Evolutionary conservation across 2,888 invertebrate genomes (phyloP), one percentile per base, ranked within the genome.

Genomic region (Rhagophthalmus giganteus): DNA sequence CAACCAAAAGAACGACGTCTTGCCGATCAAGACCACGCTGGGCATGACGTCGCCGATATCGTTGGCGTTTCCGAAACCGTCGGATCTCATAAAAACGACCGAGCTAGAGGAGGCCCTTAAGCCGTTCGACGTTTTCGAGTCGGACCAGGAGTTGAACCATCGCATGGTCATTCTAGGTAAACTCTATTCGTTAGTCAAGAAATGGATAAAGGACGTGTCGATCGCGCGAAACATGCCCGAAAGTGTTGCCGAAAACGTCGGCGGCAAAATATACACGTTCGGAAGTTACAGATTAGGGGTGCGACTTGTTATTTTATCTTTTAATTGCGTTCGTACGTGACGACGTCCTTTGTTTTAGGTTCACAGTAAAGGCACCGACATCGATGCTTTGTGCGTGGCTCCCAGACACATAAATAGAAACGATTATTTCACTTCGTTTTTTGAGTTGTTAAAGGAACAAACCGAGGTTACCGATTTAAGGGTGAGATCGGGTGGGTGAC

Each of bases 241-340:
- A 46, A 88, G 85, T 61, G 86, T 93, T 1, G 92, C 94, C 1
- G 93, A 94, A 44, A 86, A 86, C 60, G 90, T 97, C 48, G 97
- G 98, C 12, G 99, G 99, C 2, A 97, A 97, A 78, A 94, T 99
- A 54, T 99, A 94, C 71, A 99, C 98, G n/a, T 99, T 99, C 76
- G 99, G 99, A 32, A 98, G 98, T 45, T 99, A 98, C 73, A 81
- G 93, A 60, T 81, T 91, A 62, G 91, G 99, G 64, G 98, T 83
- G 62, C 77, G 20, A n/a, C n/a, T n/a, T n/a, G n/a, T n/a, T n/a
- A n/a, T n/a, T n/a, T n/a, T n/a, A n/a, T n/a, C n/a, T n/a, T n/a
- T n/a, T n/a, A n/a, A n/a, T n/a, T n/a, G n/a, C n/a, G n/a, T n/a
- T n/a, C n/a, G n/a, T n/a, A n/a, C n/a, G 80, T 76, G 13, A n/a